Percentiles rank a stretch among this genome's conserved stretches.
These are phyloP conservation scores for Luperina nickerlii DNA, from an alignment of 2,888 invertebrate species.

Conservation along the genomic window DNA sequence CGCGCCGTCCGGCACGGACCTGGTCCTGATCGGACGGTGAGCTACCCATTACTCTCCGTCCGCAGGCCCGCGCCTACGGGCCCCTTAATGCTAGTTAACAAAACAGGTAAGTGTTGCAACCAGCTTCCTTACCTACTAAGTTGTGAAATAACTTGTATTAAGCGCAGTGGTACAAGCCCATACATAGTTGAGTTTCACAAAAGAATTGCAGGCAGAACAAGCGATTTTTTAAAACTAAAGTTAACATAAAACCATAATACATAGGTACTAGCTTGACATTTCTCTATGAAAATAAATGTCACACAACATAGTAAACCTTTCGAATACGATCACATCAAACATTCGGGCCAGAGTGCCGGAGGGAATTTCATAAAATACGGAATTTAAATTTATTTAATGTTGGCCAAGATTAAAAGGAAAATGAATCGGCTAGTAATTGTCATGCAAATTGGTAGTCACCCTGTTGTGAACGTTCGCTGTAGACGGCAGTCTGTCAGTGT, in stretches of 20 bases:
- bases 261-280: not conserved
- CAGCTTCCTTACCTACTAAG: no score
- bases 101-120: not conserved
- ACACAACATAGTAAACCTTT: not conserved
- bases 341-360: conserved; percentile 16
- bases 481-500: conserved; percentile 28
- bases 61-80: no score
- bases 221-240: not conserved
- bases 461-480: conserved; percentile 39
- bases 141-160: no score
- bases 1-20: no score
- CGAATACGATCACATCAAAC: conserved; percentile 20
- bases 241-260: not conserved
- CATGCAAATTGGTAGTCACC: conserved; percentile 57
- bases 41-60: no score
- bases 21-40: no score
- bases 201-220: not conserved
- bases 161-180: no score
- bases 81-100: not conserved
- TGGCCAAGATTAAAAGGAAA: conserved; percentile 52
- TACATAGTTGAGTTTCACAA: no score
- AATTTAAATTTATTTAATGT: conserved; percentile 58
- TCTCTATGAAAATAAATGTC: not conserved
- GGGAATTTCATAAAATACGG: conserved; percentile 51
- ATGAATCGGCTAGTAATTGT: conserved; percentile 55